These are phyloP conservation scores for Sceloporus tristichus DNA, from an alignment of 2,113 vertebrate genomes.

Conservation along the genomic window DNA sequence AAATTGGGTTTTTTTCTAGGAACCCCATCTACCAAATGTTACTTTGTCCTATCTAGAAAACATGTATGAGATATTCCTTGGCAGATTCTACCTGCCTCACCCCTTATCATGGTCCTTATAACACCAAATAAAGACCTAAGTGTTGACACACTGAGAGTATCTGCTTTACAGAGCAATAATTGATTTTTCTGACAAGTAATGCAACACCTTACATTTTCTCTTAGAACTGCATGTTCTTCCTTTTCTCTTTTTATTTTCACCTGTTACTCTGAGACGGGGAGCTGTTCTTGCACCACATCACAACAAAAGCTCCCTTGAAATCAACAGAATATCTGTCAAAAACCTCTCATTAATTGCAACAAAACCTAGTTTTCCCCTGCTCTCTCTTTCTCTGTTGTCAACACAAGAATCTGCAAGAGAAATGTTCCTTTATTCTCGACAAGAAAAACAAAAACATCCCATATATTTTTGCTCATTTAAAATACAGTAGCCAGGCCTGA, in stretches of 20 bases:
- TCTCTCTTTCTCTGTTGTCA: neutral
- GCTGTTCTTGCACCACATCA: neutral
- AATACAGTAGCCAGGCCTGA: neutral
- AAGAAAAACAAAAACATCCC: neutral
- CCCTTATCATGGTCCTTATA: neutral
- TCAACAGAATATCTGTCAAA: neutral
- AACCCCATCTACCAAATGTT: neutral
- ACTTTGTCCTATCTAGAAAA: neutral
- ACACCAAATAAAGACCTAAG: neutral
- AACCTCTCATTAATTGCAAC: neutral
- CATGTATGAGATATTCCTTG: neutral
- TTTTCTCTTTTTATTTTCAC: slow-evolving; percentile 19
- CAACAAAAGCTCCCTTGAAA: neutral
- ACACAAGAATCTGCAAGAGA: neutral
- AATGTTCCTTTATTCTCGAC: neutral
- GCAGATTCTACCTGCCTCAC: neutral
- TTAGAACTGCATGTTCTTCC: neutral
- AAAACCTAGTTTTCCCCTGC: neutral
- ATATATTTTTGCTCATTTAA: neutral
- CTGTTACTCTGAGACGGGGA: neutral
- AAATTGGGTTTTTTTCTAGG: neutral
- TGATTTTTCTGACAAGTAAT: neutral
- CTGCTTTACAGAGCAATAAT: neutral
- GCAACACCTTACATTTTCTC: neutral
- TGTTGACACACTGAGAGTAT: neutral